These are phyloP conservation scores for Dasyornis broadbenti DNA, from an alignment of 2,113 vertebrate species.

Conservation along the genomic window DNA sequence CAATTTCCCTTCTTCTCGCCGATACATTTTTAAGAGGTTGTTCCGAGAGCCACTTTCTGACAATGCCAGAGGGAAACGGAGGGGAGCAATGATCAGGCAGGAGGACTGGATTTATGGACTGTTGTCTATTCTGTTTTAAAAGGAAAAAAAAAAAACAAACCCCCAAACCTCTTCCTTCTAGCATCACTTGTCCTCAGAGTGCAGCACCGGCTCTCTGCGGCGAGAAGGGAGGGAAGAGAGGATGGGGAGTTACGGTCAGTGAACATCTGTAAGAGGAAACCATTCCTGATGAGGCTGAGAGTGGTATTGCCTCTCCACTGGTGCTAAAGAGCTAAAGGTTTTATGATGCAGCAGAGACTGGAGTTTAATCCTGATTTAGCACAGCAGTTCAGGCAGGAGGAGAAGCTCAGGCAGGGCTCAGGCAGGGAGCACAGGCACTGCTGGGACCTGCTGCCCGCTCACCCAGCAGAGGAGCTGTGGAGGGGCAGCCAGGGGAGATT, in stretches of 20 bases:
- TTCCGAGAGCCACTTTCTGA: conserved; percentile 25
- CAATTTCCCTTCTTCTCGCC: conserved; percentile 7
- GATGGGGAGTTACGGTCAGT: neutral
- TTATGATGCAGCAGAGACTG: conserved; percentile 27
- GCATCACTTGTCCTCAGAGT: neutral
- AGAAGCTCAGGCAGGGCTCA: neutral
- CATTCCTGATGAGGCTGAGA: conserved; percentile 5
- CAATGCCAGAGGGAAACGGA: conserved; percentile 8
- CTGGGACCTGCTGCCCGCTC: accelerated
- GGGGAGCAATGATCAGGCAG: neutral
- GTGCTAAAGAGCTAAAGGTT: conserved; percentile 37
- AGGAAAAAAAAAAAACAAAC: neutral
- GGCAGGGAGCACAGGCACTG: neutral
- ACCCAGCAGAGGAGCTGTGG: neutral
- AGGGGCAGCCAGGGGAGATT: neutral
- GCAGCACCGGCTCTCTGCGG: neutral
- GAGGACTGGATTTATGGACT: conserved; percentile 39
- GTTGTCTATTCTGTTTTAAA: neutral
- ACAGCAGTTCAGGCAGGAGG: neutral
- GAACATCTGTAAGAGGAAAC: neutral
- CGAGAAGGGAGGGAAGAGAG: neutral
- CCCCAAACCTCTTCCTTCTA: neutral
- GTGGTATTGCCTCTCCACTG: neutral
- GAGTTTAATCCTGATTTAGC: conserved; percentile 48
- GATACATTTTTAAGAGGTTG: neutral